These are phyloP conservation scores for Ochropacha duplaris DNA, from an alignment of 2,888 invertebrate genomes.

Conservation along the genomic window DNA sequence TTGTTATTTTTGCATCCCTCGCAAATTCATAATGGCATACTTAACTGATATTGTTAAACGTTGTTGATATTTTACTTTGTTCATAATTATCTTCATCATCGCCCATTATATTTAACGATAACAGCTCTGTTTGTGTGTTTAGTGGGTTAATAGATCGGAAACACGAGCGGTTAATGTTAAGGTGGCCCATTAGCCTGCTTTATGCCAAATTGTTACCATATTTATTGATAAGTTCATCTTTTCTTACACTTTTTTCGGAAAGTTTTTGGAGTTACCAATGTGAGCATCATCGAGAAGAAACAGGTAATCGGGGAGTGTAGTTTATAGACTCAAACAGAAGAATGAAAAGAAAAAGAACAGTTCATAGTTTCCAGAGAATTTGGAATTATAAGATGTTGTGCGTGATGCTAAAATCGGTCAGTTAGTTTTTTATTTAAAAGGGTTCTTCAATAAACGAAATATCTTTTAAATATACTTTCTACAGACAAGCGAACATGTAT, in stretches of 20 bases:
- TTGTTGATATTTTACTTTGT: slow-evolving; percentile 11
- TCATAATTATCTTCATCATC: slow-evolving; percentile 20
- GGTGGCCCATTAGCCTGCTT: slow-evolving; percentile 13
- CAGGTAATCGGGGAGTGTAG: no score
- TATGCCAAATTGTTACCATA: slow-evolving; percentile 1
- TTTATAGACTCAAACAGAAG: no score
- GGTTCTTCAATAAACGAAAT: no score
- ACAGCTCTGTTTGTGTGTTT: slow-evolving; percentile 31
- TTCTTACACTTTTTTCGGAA: neutral
- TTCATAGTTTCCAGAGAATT: no score
- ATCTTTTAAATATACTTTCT: no score
- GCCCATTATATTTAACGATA: slow-evolving; percentile 28
- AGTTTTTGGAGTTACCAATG: neutral
- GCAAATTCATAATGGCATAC: neutral
- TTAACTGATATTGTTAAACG: neutral
- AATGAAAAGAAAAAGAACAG: no score
- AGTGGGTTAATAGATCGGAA: slow-evolving; percentile 51
- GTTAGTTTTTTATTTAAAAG: no score
- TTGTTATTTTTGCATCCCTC: neutral
- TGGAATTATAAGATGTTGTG: no score
- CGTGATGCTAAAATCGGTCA: no score
- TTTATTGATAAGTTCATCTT: neutral
- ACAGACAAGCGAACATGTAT: no score
- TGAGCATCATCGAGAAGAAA: no score
- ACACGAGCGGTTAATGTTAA: slow-evolving; percentile 24